These are phyloP conservation scores for Scytalopus superciliaris DNA, from an alignment of 2,113 vertebrate genomes.

Conservation along the genomic window DNA sequence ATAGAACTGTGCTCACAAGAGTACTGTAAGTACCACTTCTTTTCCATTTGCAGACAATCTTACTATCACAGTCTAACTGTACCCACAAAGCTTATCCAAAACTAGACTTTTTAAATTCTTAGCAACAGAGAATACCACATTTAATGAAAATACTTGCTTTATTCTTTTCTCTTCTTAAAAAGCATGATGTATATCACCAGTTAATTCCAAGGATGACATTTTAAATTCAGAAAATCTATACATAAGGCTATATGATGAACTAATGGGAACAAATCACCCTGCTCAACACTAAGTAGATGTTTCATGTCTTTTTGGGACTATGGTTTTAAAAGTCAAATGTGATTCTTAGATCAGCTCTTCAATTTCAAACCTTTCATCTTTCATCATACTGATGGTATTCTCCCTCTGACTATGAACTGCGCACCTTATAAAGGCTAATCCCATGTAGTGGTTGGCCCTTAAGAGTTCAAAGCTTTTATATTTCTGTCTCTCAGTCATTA, in stretches of 20 bases:
- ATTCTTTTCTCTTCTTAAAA: neutral
- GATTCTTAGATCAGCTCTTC: neutral
- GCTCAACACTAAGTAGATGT: neutral
- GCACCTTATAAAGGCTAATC: neutral
- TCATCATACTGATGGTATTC: neutral
- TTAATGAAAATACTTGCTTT: neutral
- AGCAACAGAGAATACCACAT: neutral
- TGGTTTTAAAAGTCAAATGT: neutral
- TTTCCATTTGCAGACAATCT: neutral
- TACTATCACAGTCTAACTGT: neutral
- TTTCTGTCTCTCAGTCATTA: neutral
- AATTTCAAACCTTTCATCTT: neutral
- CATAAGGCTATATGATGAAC: neutral
- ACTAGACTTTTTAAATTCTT: neutral
- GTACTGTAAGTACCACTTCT: neutral
- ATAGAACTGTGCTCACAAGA: neutral
- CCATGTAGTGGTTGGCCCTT: neutral
- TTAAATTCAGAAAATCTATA: neutral
- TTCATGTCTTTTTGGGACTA: neutral
- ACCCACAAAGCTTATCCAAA: neutral
- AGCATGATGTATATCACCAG: neutral
- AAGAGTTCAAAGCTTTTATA: neutral
- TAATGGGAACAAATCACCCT: neutral
- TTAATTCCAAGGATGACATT: neutral
- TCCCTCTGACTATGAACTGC: neutral